These are phyloP conservation scores for Ganaspis brasiliensis DNA, from an alignment of 2,888 invertebrate species.

Conservation along the genomic window DNA sequence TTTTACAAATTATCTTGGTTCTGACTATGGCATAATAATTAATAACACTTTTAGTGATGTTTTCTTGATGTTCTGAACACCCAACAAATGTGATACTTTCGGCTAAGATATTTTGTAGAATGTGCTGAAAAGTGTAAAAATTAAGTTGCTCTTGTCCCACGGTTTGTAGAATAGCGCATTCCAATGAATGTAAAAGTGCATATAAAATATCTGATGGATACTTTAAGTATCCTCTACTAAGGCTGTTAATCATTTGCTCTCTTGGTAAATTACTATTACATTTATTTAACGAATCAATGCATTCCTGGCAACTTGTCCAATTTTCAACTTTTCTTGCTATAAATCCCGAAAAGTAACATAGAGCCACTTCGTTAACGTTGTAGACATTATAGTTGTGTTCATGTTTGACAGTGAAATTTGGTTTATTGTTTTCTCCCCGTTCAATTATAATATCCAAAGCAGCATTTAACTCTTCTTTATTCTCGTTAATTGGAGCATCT, in stretches of 20 bases:
- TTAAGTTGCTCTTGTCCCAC: not conserved
- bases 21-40: slow-evolving; percentile 38
- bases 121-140: slow-evolving; percentile 16
- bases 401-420: not conserved
- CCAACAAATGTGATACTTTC: slow-evolving; percentile 27
- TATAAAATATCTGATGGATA: not conserved
- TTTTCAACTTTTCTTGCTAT: not conserved
- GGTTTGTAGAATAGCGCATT: slow-evolving; percentile 29
- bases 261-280: not conserved
- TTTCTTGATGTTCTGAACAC: slow-evolving; percentile 35
- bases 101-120: not conserved
- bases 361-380: not conserved
- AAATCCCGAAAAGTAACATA: not conserved
- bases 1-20: not conserved
- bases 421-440: not conserved
- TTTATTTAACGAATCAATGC: not conserved
- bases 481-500: not conserved
- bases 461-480: not conserved
- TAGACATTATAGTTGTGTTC: not conserved
- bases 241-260: not conserved
- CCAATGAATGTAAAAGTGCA: not conserved
- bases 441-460: not conserved
- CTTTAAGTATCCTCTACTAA: not conserved
- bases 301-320: not conserved
- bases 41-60: slow-evolving; percentile 37